Base-by-base conservation (phyloP, 2,888 invertebrate genomes). In the Eupelmus urozonus region DNA sequence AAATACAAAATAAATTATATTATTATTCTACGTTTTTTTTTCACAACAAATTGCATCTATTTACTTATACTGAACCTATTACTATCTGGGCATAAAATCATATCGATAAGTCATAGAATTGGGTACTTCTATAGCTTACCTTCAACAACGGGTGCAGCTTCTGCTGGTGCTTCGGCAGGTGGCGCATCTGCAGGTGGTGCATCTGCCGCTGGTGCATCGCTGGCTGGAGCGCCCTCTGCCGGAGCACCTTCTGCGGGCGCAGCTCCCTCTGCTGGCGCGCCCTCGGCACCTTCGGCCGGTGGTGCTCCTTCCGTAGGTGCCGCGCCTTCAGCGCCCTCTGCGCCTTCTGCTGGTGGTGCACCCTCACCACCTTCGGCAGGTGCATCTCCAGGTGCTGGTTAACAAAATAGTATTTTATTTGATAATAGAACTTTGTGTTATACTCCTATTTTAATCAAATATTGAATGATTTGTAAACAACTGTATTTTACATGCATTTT, bases 151-250 rank as follows among this genome's bases (percentile, higher is more conserved):
- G 82, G 81, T 27, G 83, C 81, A 25, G 83, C 83, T 59, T 83
- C 85, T 18, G 86, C 83, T 49, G 75, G 78, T 20, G 82, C 83
- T 55, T 83, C 85, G 25, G 86, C 83, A 25, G 74, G 78, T 20
- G 83, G 83, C 55, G 83, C 85, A 18, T 85, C 86, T 5, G 83
- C 84, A 25, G 86, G 83, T 23, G 75, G 75, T 42, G 79, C 82
- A 2, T 81, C 85, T 63, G 83, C 83, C 4, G 82, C 81, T n/a
- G 85, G 83, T 40, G 82, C 73, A 5, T 74, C 76, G 7, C 80
- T 82, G 4, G 85, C 78, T 2, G 85, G 70, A 1, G 83, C 83
- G 4, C 84, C 88, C 0, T 88, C 85, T 9, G 90, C 88, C 75
- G 89, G 86, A 7, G 42, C 78, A 0, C 83, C 87, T 77, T 67